Base-by-base conservation (phyloP, 2,888 invertebrate species). In the Serrognathus titanus region DNA sequence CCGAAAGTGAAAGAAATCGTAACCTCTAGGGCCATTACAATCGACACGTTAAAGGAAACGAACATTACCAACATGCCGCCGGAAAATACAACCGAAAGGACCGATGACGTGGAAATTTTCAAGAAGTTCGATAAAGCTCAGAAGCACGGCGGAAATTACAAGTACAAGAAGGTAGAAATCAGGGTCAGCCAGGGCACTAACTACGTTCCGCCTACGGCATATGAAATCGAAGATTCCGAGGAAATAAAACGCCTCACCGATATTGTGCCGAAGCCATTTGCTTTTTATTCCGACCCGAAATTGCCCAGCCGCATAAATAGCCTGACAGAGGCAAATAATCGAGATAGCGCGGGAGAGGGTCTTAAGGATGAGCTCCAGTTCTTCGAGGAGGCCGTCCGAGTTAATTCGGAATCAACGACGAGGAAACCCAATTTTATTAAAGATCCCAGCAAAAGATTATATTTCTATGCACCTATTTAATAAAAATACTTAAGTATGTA, bases 391-490 rank as follows among this genome's bases (percentile, higher is more conserved):
- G 47, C 41, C 20, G 41, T 53, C 7, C 36, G 16, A 13, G 16
- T 10, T 1, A 48, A 51, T 8, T 10, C 36, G 12, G 45, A 16
- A 36, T 11, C 20, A 37, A 51, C 47, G 37, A 62, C 57, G 16
- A 66, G 61, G 50, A 63, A 63, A 48, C 63, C 67, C 13, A 48
- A 59, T 53, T 67, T 73, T 61, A 69, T 75, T 50, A 76, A 74
- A 64, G 77, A 78, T 69, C 77, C 78, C 40, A 71, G 71, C 57
- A 73, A 73, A 63, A 67, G 77, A 63, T 66, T 74, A 61, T 77
- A 77, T 68, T 76, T 67, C 66, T 78, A 77, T 60, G 75, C 74
- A 48, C 69, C 69, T 45, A 55, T 68, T 60, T 67, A 66, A 63
- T 60, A 39, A 50, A n/a, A 43, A 37, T 16, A 24, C 12, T 48